phyloP scores from a whole-genome alignment of 30 jellyfish, hydroid and myxozoan genomes.

The Aurelia sp. region DNA sequence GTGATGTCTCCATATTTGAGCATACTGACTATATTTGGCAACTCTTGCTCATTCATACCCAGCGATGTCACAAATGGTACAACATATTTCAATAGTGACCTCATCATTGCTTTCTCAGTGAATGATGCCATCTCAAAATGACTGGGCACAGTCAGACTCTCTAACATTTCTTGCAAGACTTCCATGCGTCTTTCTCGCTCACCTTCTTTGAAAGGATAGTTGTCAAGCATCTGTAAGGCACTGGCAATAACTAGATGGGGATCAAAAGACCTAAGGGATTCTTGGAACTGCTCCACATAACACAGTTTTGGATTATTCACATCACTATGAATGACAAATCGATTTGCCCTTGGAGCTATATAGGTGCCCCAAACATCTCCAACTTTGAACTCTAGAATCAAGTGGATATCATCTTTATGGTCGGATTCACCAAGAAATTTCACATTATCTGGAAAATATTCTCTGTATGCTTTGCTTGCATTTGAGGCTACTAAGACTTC shows the following conservation, averaged over 20 bases:
- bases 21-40: slow-evolving; percentile 92
- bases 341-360: slow-evolving; percentile 88
- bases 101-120: slow-evolving; percentile 91
- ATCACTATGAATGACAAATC: slow-evolving; percentile 86
- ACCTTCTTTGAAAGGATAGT: slow-evolving; percentile 77
- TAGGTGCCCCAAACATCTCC: slow-evolving; percentile 89
- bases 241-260: slow-evolving; percentile 82
- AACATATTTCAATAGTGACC: slow-evolving; percentile 69
- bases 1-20: slow-evolving; percentile 72
- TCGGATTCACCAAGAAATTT: slow-evolving; percentile 67
- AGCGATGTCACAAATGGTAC: slow-evolving; percentile 89
- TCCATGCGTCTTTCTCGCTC: slow-evolving; percentile 86
- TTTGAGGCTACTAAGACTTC: slow-evolving; percentile 77
- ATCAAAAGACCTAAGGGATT: slow-evolving; percentile 27
- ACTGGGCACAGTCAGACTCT: slow-evolving; percentile 35
- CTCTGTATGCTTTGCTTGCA: slow-evolving; percentile 63
- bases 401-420: slow-evolving; percentile 84
- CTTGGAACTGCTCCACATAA: slow-evolving; percentile 70
- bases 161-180: slow-evolving; percentile 68
- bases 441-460: slow-evolving; percentile 58
- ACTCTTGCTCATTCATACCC: slow-evolving; percentile 96
- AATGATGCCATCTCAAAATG: slow-evolving; percentile 98
- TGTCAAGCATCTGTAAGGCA: slow-evolving; percentile 94
- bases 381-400: slow-evolving; percentile 85
- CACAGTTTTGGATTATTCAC: slow-evolving; percentile 71